Base-by-base conservation (phyloP, 1,140 invertebrate genomes). In the Saccostrea echinata region DNA sequence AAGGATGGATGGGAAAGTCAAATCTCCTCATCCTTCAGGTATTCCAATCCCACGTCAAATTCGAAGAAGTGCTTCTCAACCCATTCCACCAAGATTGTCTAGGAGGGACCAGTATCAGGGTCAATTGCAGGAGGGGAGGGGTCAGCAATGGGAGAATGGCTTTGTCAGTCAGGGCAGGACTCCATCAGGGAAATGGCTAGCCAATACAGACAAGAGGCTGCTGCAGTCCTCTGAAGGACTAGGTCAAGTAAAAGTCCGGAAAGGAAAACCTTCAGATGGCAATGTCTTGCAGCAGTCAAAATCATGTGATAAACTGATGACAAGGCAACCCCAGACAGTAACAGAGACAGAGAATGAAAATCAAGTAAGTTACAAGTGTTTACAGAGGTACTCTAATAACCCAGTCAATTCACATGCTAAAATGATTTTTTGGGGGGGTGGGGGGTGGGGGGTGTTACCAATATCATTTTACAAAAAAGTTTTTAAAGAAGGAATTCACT, bases 51-150 rank as follows among this genome's bases (percentile, higher is more conserved):
- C 68, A 33, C 68, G 27, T 76, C 9, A 27, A 12, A 76, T 76
- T 76, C 68, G 68, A 18, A 76, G 68, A 30, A 76, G 68, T 76
- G 68, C 68, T 8, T 76, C 68, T 12, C 68, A 76, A 76, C 27
- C 68, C 27, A 76, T 76, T 30, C 27, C 68, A 24, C 68, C 68
- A 33, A 2, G 68, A 18, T 30, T 76, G 68, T 76, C 68, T 16
- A 12, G 68, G 18, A 76, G 30, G 27, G 68, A 76, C 68, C 68
- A 76, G 27, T 76, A 16, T 76, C 24, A 76, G 11, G 27, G 68
- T 76, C 68, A 68, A 24, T 8, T 27, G 27, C n/a, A 27, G 16
- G 27, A 76, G 24, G 24, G 27, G 3, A 33, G 27, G 6, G 68
- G 27, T 18, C 68, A 76, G 11, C 30, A 4, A 2, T 76, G 27